These are phyloP conservation scores for Mesorhabditis belari DNA, from an alignment of 2,888 invertebrate genomes.

Conservation along the genomic window DNA sequence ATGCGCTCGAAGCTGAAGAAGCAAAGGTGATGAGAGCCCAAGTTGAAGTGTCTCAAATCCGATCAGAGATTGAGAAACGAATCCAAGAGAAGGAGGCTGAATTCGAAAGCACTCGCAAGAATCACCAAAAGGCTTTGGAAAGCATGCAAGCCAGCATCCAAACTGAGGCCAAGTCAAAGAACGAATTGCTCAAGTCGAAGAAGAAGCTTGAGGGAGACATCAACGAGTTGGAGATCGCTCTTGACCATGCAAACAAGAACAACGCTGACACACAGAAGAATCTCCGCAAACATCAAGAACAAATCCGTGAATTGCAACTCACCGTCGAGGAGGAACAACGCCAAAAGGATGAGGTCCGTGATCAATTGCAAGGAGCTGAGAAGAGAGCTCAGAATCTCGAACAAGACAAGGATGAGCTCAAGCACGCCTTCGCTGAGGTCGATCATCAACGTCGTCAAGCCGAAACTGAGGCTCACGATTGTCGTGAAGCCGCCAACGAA, in stretches of 20 bases:
- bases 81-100: slow-evolving; percentile 99
- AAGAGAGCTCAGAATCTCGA: slow-evolving; percentile 61
- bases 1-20: slow-evolving; percentile 97
- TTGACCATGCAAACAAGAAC: slow-evolving; percentile 94
- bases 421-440: slow-evolving; percentile 83
- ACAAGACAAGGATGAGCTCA: slow-evolving; percentile 99
- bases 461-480: slow-evolving; percentile 92
- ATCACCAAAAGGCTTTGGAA: slow-evolving; percentile 98
- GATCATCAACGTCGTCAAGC: slow-evolving; percentile 95
- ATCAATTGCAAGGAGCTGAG: too few species aligned
- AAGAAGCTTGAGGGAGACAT: slow-evolving; percentile 99
- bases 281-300: slow-evolving; percentile 73
- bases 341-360: slow-evolving; percentile 91
- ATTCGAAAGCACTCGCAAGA: slow-evolving; percentile 95
- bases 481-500: slow-evolving; percentile 94
- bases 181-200: slow-evolving; percentile 98
- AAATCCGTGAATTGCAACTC: slow-evolving; percentile 67
- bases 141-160: slow-evolving; percentile 94
- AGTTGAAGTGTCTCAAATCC: slow-evolving; percentile 94
- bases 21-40: slow-evolving; percentile 84
- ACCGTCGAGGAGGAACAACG: slow-evolving; percentile 90
- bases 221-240: slow-evolving; percentile 96
- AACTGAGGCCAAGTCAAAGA: slow-evolving; percentile 98
- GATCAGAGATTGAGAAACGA: slow-evolving; percentile 85
- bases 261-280: slow-evolving; percentile 59